Evolutionary conservation across 2,888 invertebrate genomes (phyloP).

Genomic region (Caenorhabditis japonica): DNA sequence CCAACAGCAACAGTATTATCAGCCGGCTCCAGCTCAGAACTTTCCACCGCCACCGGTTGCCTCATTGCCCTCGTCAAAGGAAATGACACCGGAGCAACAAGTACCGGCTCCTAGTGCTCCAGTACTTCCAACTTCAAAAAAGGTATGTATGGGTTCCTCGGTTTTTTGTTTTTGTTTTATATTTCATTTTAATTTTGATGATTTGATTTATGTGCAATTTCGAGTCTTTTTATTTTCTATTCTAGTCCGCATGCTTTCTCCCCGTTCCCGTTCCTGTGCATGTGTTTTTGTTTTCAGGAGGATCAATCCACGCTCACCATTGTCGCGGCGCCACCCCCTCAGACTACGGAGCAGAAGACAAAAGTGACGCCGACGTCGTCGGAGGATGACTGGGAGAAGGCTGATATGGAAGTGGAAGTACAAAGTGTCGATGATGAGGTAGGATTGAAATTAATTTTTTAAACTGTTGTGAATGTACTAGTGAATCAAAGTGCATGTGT

Average conservation of each 20-base stretch:
- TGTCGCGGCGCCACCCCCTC: neutral
- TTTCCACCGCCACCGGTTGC: constrained; percentile 19
- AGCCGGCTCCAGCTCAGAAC: neutral
- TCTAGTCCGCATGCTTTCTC: constrained; percentile 11
- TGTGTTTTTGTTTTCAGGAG: constrained; percentile 35
- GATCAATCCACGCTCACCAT: constrained; percentile 10
- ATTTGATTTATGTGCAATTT: neutral
- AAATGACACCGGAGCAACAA: neutral
- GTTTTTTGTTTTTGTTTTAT: too few species aligned
- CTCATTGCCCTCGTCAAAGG: constrained; percentile 22
- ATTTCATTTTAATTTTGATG: too few species aligned
- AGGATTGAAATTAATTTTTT: neutral
- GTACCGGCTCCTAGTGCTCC: too few species aligned
- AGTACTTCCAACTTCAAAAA: too few species aligned
- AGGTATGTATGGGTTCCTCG: too few species aligned
- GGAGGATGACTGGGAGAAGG: constrained; percentile 55
- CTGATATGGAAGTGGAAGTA: constrained; percentile 50
- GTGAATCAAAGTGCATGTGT: constrained; percentile 21
- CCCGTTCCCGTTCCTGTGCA: constrained; percentile 26
- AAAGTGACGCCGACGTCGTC: constrained; percentile 52
- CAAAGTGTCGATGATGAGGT: constrained; percentile 46
- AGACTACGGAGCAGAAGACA: constrained; percentile 1
- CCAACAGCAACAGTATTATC: constrained; percentile 14
- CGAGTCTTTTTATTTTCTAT: neutral
- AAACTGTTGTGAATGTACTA: constrained; percentile 24